These are phyloP conservation scores for Pelecanus crispus DNA, from an alignment of 2,113 vertebrate genomes.

Conservation along the genomic window DNA sequence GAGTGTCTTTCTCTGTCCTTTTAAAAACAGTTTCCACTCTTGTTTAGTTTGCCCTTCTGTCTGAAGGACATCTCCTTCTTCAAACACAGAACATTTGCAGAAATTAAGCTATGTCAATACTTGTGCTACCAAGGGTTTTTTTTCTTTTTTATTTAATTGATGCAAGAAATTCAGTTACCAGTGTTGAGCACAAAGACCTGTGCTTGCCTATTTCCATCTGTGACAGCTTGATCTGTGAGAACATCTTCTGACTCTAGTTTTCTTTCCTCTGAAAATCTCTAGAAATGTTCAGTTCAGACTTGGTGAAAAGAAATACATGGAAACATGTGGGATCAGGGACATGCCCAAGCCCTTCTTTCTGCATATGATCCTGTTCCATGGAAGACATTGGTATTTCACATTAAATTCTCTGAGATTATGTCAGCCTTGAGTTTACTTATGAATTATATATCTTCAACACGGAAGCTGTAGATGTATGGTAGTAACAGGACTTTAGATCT, in stretches of 20 bases:
- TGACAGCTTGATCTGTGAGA: neutral
- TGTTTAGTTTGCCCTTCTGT: neutral
- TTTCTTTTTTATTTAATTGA: neutral
- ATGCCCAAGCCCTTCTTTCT: neutral
- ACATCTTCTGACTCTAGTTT: neutral
- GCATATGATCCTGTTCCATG: neutral
- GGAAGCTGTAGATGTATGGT: neutral
- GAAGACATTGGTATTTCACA: neutral
- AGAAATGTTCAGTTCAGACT: neutral
- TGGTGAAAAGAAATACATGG: neutral
- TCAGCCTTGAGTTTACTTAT: neutral
- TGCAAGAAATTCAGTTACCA: neutral
- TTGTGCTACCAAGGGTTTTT: neutral
- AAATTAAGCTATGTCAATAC: neutral
- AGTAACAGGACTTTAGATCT: neutral
- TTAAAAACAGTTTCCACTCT: neutral
- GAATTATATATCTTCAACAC: neutral
- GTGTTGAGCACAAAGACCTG: neutral
- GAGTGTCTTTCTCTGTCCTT: neutral
- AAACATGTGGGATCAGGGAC: neutral
- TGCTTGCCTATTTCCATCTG: neutral
- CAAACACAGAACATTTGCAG: neutral
- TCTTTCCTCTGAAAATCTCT: neutral
- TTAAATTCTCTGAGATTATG: neutral
- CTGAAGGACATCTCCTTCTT: conserved; percentile 2